Conservation (phyloP, 2,888 invertebrate genomes). For the Agonopterix arenella region DNA sequence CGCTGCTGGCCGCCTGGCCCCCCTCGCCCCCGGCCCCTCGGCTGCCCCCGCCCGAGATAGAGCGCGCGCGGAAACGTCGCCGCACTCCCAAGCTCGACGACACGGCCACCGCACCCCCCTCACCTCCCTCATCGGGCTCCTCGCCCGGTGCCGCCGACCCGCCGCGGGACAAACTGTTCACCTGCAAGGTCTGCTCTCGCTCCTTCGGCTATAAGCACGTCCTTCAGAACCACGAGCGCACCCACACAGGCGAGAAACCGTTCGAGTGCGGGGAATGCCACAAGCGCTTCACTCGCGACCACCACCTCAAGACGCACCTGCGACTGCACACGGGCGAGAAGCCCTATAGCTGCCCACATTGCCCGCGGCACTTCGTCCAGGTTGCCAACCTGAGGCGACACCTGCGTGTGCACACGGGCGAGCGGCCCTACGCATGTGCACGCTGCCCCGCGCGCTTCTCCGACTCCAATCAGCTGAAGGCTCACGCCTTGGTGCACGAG, state of each 20-base stretch:
- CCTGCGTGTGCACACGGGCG: slow-evolving; percentile 93
- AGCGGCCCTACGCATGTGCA: slow-evolving; percentile 92
- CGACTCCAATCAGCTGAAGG: slow-evolving; percentile 94
- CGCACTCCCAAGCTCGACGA: slow-evolving; percentile 66
- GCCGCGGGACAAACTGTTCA: slow-evolving; percentile 89
- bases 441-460: slow-evolving; percentile 91
- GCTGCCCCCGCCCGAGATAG: slow-evolving; percentile 61
- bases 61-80: slow-evolving; percentile 66
- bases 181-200: slow-evolving; percentile 90
- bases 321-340: slow-evolving; percentile 95
- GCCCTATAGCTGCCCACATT: slow-evolving; percentile 94
- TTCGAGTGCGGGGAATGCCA: slow-evolving; percentile 95
- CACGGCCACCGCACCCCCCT: slow-evolving; percentile 47
- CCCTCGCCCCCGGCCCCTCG: slow-evolving; percentile 76
- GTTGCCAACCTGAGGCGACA: slow-evolving; percentile 94
- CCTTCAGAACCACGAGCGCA: slow-evolving; percentile 94
- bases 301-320: slow-evolving; percentile 95
- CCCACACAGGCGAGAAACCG: slow-evolving; percentile 96
- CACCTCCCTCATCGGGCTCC: slow-evolving; percentile 68
- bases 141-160: slow-evolving; percentile 69
- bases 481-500: slow-evolving; percentile 91
- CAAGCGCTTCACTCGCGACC: slow-evolving; percentile 94
- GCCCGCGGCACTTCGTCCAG: slow-evolving; percentile 95
- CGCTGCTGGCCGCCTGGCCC: slow-evolving; percentile 75
- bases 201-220: slow-evolving; percentile 97